Conservation (phyloP, 2,113 vertebrate genomes). For the Pagrus major region DNA sequence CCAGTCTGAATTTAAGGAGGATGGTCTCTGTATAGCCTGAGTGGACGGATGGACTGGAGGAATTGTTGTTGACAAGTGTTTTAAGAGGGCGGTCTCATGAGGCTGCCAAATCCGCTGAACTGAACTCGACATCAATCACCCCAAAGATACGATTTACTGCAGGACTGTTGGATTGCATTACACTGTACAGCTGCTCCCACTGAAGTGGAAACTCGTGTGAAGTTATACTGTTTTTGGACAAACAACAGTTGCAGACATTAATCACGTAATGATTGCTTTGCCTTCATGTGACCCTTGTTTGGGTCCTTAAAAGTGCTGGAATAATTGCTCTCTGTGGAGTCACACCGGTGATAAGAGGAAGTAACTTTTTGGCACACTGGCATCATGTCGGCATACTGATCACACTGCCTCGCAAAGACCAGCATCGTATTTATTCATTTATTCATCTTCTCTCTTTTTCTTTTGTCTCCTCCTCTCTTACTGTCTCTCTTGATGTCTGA, state of each 20-base stretch:
- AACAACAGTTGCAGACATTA: neutral
- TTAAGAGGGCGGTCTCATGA: conserved; percentile 8
- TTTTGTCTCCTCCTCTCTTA: conserved; percentile 23
- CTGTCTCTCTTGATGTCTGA: conserved; percentile 10
- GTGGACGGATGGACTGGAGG: neutral
- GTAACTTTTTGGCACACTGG: conserved; percentile 24
- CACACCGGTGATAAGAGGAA: conserved; percentile 6
- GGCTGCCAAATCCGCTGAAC: neutral
- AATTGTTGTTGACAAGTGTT: neutral
- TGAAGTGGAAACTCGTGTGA: neutral
- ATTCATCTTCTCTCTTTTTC: conserved; percentile 38
- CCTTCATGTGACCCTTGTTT: conserved; percentile 6
- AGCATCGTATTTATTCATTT: conserved; percentile 66
- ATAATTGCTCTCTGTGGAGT: conserved; percentile 21
- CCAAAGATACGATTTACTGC: conserved; percentile 3
- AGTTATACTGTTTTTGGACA: neutral
- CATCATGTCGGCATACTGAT: conserved; percentile 61
- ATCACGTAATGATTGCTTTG: conserved; percentile 18
- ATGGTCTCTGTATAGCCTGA: neutral
- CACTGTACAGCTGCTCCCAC: neutral
- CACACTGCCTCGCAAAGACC: conserved; percentile 29
- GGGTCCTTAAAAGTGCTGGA: conserved; percentile 23
- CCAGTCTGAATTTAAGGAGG: neutral
- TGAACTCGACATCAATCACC: neutral
- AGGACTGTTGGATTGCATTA: neutral